These are phyloP conservation scores for Tenualosa ilisha DNA, from an alignment of 2,797 vertebrate genomes.

Conservation along the genomic window DNA sequence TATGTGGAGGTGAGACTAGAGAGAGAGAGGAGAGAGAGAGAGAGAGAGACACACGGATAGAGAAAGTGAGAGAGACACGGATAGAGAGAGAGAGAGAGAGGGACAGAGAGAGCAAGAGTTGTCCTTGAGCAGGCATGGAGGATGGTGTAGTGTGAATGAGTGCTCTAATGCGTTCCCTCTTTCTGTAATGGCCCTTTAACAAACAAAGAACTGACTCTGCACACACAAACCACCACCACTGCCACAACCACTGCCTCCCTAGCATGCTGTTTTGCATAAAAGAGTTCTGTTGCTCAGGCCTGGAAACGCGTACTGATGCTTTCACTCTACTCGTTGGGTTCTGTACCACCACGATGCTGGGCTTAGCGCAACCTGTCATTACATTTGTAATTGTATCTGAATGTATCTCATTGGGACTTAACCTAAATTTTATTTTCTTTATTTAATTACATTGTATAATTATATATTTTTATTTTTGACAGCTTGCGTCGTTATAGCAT, in stretches of 20 bases:
- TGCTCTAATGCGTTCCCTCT: constrained; percentile 30
- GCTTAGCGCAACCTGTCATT: background rate
- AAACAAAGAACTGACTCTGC: constrained; percentile 48
- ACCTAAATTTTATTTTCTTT: background rate
- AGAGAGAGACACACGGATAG: too few species aligned
- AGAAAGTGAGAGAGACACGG: background rate
- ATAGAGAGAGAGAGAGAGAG: background rate
- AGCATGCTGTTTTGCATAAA: constrained; percentile 44
- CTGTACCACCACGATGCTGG: background rate
- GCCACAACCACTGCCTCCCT: background rate
- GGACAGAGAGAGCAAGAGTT: constrained; percentile 28
- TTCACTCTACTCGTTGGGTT: background rate
- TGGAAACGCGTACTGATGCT: background rate
- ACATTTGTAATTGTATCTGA: too few species aligned
- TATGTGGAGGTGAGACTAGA: background rate
- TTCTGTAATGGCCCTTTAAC: constrained; percentile 53
- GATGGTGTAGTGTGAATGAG: constrained; percentile 33
- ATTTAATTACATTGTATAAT: background rate
- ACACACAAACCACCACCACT: background rate
- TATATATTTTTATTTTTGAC: background rate
- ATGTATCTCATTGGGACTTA: too few species aligned
- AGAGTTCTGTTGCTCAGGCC: constrained; percentile 38
- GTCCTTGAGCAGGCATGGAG: constrained; percentile 37
- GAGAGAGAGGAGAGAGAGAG: background rate
- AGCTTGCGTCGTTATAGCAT: background rate